Percentiles rank a stretch among this genome's conserved stretches.
phyloP scores from a whole-genome alignment of 2,797 vertebrate genomes.

The Bradypodion ventrale region DNA sequence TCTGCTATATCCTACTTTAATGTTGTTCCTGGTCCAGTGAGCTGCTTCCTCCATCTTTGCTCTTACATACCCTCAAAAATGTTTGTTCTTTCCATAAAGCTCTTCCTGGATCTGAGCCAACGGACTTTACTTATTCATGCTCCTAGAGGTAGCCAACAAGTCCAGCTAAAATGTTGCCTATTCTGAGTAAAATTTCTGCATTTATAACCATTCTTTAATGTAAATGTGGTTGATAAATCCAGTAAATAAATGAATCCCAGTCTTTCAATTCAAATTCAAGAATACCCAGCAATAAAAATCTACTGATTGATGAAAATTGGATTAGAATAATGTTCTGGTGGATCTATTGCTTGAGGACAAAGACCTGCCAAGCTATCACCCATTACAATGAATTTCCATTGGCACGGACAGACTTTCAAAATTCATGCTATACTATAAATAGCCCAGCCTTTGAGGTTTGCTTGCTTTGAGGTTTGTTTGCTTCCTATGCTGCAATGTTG shows the following conservation, averaged over 20 bases:
- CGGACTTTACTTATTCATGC: background rate
- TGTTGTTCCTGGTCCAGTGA: too few species aligned
- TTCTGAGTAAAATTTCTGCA: background rate
- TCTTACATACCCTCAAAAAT: too few species aligned
- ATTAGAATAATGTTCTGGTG: background rate
- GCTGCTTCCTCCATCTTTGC: too few species aligned
- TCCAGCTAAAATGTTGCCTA: background rate
- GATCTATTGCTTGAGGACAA: background rate
- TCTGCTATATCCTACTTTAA: too few species aligned
- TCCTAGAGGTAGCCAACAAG: background rate
- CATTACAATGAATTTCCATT: slow-evolving; percentile 14
- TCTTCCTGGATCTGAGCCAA: too few species aligned
- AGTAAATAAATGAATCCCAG: background rate
- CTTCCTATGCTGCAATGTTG: background rate
- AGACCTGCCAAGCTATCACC: background rate
- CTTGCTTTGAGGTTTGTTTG: too few species aligned
- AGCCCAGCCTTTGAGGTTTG: background rate
- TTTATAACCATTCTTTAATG: background rate
- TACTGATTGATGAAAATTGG: background rate
- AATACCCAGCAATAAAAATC: slow-evolving; percentile 7
- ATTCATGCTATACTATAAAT: background rate
- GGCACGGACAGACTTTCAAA: background rate
- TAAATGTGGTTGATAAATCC: background rate
- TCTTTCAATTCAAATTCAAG: background rate
- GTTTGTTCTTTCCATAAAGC: too few species aligned